Conservation (phyloP, 2,113 vertebrate genomes). For the Rhinoderma darwinii region DNA sequence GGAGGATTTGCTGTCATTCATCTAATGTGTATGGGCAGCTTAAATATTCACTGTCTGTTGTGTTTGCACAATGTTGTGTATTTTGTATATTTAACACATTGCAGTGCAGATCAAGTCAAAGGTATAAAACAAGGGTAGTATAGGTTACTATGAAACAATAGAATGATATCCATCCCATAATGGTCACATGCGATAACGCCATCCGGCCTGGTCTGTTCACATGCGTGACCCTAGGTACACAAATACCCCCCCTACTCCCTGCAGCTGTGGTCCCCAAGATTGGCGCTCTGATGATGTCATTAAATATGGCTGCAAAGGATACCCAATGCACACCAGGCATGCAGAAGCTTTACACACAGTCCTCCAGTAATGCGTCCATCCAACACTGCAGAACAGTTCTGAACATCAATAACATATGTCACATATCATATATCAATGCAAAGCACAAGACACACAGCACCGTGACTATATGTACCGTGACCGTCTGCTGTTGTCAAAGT, state of each 20-base stretch:
- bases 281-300: background rate
- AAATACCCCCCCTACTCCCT: background rate
- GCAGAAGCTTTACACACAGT: background rate
- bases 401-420: constrained; percentile 20
- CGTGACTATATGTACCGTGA: background rate
- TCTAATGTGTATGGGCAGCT: background rate
- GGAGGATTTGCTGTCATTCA: background rate
- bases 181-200: background rate
- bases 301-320: background rate
- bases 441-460: background rate
- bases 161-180: background rate
- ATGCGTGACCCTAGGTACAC: background rate
- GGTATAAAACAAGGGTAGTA: background rate
- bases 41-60: background rate
- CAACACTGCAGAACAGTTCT: background rate
- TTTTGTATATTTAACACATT: too few relatives aligned
- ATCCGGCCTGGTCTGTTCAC: background rate
- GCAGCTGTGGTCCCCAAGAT: background rate
- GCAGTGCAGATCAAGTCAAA: background rate
- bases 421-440: constrained; percentile 29
- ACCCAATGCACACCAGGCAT: background rate
- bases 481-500: background rate
- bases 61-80: too few relatives aligned
- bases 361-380: background rate
- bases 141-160: background rate